Evolutionary conservation across 2,797 vertebrate species (phyloP), one percentile per base, ranked within the genome.

Genomic region (Muraenolepis orangiensis): DNA sequence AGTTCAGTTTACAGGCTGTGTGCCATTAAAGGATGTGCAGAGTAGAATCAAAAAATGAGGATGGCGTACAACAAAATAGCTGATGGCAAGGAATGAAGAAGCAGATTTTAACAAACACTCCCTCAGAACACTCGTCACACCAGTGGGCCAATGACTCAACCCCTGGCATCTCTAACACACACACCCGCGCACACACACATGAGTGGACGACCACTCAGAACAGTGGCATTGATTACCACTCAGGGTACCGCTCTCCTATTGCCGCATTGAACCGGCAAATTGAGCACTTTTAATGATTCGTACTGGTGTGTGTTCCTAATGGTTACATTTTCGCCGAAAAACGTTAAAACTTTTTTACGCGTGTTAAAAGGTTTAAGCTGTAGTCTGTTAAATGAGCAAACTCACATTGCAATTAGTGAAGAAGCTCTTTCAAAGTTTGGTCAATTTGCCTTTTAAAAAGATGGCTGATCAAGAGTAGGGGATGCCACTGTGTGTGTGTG

Each of bases 381-480:
- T 6, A 57, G 20, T n/a, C 46, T n/a, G 46, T 57, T 57, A 57
- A 57, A 57, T n/a, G 46, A 57, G 46, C 46, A n/a, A 57, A 57
- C 46, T 57, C 20, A 7, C 20, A 5, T 57, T 5, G 20, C 46
- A 57, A n/a, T 57, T 57, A 57, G 46, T 20, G 3, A 20, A 57
- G 46, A 18, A 20, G 46, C 6, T n/a, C 46, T 1, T 57, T 57
- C 46, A 57, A n/a, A 20, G 18, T 57, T n/a, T 14, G 46, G 40
- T 57, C 46, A 57, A 57, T 57, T 57, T 57, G 46, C 46, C 46
- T 57, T 57, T 57, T 57, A 57, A 57, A n/a, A 57, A 57, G 46
- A 20, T 57, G 16, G 46, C 46, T n/a, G 18, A n/a, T n/a, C 20
- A 57, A 57, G 46, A 57, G 46, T n/a, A 4, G 46, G 46, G 5